Evolutionary conservation across 2,113 vertebrate genomes (phyloP), one percentile per base, ranked within the genome.

Genomic region (Trinectes maculatus): DNA sequence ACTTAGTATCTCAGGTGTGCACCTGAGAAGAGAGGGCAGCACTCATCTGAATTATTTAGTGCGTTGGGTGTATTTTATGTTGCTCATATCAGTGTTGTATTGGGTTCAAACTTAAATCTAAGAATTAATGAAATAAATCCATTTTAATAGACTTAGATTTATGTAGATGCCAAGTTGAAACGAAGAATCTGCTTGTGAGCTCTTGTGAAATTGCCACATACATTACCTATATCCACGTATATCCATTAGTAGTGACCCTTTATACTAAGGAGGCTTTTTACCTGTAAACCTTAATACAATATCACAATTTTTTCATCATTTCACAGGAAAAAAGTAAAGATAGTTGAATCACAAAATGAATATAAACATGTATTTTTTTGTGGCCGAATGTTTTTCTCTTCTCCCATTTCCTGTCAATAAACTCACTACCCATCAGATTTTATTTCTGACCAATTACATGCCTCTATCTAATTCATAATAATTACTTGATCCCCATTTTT

Each of bases 1-100:
- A 33, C 49, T 83, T 25, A 78, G 54, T 77, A 64, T 75, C 36
- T 77, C 48, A 64, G 62, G 44, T 72, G 59, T 61, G 59, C 43
- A 67, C 56, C 34, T 49, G 36, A 51, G 63, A 16, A 33, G 13
- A 62, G 43, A 80, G 33, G 60, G 11, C 66, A 65, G 25, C 44
- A n/a, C n/a, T 24, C 6, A 61, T 48, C 36, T 58, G 15, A 31
- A 69, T 48, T 55, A 16, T 26, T 52, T 10, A 40, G 43, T 48
- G 15, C 57, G 25, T 54, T 16, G 18, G 39, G 15, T 25, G 21
- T n/a, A n/a, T n/a, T n/a, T n/a, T n/a, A 54, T 65, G 15, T 29
- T 48, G 12, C 44, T 3, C 3, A 31, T 18, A 31, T n/a, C 21
- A 15, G 36, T 47, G 18, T 18, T 0, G 13, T 39, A 24, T 24